Percentiles rank a stretch among this genome's conserved stretches.
phyloP scores from a whole-genome alignment of 2,113 vertebrate species.

The Pollachius pollachius region DNA sequence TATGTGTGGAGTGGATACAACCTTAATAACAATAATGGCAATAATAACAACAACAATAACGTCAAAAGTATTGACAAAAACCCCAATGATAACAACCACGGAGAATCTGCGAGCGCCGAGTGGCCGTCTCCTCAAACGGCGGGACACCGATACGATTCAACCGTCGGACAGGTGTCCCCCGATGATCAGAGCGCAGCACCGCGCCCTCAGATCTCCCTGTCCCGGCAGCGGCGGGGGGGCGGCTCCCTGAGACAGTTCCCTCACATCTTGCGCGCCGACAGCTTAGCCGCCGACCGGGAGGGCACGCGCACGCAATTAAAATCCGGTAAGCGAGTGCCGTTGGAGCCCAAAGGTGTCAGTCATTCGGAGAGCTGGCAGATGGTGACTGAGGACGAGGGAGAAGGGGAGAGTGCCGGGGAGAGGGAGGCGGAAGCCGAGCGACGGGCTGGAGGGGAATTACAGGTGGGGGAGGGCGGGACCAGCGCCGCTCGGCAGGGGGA shows the following conservation, averaged over 20 bases:
- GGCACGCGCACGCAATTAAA: constrained; percentile 66
- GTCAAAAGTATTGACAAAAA: constrained; percentile 3
- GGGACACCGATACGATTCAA: constrained; percentile 15
- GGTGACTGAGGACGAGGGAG: constrained; percentile 54
- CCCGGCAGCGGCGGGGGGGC: constrained; percentile 41
- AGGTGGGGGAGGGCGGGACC: constrained; percentile 56
- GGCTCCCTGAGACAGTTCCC: constrained; percentile 42
- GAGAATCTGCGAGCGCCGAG: constrained; percentile 2
- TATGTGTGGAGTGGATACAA: constrained; percentile 50
- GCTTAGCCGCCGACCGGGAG: constrained; percentile 49
- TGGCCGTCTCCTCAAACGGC: not conserved
- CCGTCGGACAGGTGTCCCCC: constrained; percentile 16
- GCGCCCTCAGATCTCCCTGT: constrained; percentile 32
- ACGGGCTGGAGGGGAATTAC: constrained; percentile 35
- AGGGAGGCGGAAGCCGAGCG: constrained; percentile 41
- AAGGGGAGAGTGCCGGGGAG: constrained; percentile 33
- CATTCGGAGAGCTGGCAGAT: constrained; percentile 63
- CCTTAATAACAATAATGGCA: constrained; percentile 62
- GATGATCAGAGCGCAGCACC: constrained; percentile 8
- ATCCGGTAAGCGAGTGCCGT: constrained; percentile 63
- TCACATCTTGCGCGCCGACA: constrained; percentile 32
- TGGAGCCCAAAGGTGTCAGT: constrained; percentile 67
- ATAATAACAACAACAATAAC: constrained; percentile 18
- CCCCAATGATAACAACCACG: constrained; percentile 19
- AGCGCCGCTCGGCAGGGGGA: constrained; percentile 27